Evolutionary conservation across 2,113 vertebrate species (phyloP), one percentile per base, ranked within the genome.

Genomic region (Prietella phreatophila): DNA sequence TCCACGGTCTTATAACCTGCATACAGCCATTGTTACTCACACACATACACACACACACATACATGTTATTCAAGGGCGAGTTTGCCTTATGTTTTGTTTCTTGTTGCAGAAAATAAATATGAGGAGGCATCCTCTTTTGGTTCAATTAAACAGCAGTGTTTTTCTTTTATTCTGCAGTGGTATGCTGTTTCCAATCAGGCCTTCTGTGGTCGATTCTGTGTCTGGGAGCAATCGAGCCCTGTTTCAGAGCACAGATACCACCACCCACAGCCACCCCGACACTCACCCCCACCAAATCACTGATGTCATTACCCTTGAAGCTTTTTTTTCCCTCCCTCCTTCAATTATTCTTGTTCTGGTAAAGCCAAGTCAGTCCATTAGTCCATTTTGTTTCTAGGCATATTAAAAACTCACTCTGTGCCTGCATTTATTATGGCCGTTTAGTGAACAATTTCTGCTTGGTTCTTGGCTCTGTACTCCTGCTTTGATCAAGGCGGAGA

Each of bases 251-350:
- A 69, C 76, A 83, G 30, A 27, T 73, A 88, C 58, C 39, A 80
- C 79, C 83, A 82, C 87, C 90, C 89, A 89, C 81, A 82, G 82
- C 85, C 90, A 90, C 91, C 90, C 88, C 63, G 53, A 61, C 53
- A 53, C 69, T 75, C 75, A 76, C 63, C 50, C 50, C 84, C 42
- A 71, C 89, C 89, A 89, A 88, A 86, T 76, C 36, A 33, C 80
- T 92, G 89, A 92, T 91, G 91, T 92, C 91, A 92, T 89, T 82
- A 67, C 75, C 85, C 83, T 85, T 85, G 42, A 89, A 89, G 85
- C 78, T 81, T 86, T 85, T 82, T 58, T 85, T 78, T 19, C 53
- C 15, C 53, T 60, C 56, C 65, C 60, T 19, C 65, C 30, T 20
- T 39, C 36, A 79, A 73, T 73, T 84, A 53, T 56, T 80, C 87